Evolutionary conservation across 2,797 vertebrate species (phyloP).

Genomic region (Melanotaenia parkinsoni): DNA sequence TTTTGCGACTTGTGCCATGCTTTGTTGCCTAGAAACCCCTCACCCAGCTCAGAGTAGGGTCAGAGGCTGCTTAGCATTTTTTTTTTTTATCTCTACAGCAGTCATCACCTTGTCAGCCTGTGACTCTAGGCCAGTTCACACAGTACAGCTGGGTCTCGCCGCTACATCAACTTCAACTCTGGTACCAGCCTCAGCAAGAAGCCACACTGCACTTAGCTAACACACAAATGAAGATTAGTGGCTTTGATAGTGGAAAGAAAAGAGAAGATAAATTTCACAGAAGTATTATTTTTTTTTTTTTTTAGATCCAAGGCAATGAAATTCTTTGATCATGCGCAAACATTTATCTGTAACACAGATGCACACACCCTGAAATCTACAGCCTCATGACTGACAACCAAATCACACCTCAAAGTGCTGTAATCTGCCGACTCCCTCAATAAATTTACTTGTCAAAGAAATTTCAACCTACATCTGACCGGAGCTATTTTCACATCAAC

Average conservation of each 20-base stretch:
- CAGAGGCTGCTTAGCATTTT: constrained; percentile 45
- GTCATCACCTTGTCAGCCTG: constrained; percentile 45
- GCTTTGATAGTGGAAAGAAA: neutral
- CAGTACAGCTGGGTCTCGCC: constrained; percentile 29
- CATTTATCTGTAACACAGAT: constrained; percentile 7
- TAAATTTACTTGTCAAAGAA: constrained; percentile 18
- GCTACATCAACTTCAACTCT: constrained; percentile 55
- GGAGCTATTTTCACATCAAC: constrained; percentile 15
- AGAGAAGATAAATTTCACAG: neutral
- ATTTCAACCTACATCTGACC: constrained; percentile 10
- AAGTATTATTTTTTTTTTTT: neutral
- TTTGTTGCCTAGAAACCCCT: constrained; percentile 66
- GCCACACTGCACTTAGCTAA: constrained; percentile 5
- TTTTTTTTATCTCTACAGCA: constrained; percentile 38
- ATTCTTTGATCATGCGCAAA: neutral
- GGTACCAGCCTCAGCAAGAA: constrained; percentile 7
- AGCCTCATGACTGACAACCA: constrained; percentile 18
- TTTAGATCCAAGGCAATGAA: neutral
- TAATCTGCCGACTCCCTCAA: constrained; percentile 14
- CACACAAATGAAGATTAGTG: neutral
- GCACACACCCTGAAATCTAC: neutral
- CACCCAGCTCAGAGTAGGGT: constrained; percentile 42
- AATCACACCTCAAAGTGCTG: constrained; percentile 16
- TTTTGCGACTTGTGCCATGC: constrained; percentile 30
- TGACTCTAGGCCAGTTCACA: constrained; percentile 45